These are phyloP conservation scores for Parauchenoglanis punctatus DNA, from an alignment of 2,797 vertebrate genomes.

Conservation along the genomic window DNA sequence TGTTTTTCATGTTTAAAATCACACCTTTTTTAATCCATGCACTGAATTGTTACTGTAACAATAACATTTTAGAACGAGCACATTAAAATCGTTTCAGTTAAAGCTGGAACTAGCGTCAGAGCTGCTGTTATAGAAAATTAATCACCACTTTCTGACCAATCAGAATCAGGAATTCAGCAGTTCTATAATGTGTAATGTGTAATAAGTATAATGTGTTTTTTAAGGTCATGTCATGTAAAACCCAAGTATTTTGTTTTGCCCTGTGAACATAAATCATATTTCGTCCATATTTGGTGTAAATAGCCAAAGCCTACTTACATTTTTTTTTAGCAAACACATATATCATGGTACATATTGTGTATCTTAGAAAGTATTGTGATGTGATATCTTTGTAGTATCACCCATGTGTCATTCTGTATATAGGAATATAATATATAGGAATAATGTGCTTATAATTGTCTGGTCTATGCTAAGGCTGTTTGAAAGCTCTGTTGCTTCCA, in stretches of 20 bases:
- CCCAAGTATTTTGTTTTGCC: not conserved
- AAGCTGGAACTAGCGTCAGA: not conserved
- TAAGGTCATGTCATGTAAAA: not conserved
- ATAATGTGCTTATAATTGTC: slow-evolving; percentile 36
- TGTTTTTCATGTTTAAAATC: no score
- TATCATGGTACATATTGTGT: not conserved
- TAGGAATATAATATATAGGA: slow-evolving; percentile 28
- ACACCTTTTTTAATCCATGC: not conserved
- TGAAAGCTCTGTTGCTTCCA: slow-evolving; percentile 20
- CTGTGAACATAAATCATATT: not conserved
- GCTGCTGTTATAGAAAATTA: not conserved
- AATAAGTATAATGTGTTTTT: not conserved
- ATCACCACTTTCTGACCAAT: not conserved
- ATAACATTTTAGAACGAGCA: not conserved
- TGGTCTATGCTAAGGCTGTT: slow-evolving; percentile 43
- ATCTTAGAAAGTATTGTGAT: not conserved
- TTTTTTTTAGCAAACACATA: not conserved
- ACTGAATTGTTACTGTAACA: not conserved
- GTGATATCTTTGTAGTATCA: not conserved
- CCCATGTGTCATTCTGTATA: slow-evolving; percentile 5
- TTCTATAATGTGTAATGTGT: not conserved
- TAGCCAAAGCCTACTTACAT: not conserved
- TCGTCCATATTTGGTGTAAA: not conserved
- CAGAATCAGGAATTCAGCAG: not conserved
- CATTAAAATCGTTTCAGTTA: not conserved